Conservation (phyloP, 2,888 invertebrate genomes). For the Eupithecia exiguata region DNA sequence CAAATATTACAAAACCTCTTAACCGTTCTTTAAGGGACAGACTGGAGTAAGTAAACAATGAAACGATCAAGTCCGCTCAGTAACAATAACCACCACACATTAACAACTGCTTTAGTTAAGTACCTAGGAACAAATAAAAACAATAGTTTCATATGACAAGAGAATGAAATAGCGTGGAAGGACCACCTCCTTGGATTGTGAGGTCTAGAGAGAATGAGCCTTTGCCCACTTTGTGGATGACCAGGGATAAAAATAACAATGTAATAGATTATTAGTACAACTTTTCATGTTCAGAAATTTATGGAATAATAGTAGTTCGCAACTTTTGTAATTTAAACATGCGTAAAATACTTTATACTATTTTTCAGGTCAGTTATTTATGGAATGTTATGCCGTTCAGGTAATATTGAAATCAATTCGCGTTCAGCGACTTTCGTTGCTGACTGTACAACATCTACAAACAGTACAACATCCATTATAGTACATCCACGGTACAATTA, state of each 20-base stretch:
- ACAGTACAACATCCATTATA: background rate
- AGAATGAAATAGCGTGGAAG: background rate
- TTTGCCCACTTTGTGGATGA: too few relatives aligned
- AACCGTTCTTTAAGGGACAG: background rate
- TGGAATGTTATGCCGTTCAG: background rate
- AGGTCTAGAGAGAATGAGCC: background rate
- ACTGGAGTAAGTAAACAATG: background rate
- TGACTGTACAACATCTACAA: background rate
- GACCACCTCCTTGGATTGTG: too few relatives aligned
- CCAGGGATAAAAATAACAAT: too few relatives aligned
- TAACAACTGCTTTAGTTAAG: too few relatives aligned
- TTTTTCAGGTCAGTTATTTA: background rate
- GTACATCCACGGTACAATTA: slow-evolving; percentile 19
- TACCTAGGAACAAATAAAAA: background rate
- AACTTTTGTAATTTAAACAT: background rate
- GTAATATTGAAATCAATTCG: background rate
- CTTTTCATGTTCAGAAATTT: background rate
- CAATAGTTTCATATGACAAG: background rate
- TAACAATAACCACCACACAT: too few relatives aligned
- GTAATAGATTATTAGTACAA: background rate
- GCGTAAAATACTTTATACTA: background rate
- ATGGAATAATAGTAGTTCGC: background rate
- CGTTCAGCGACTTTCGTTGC: background rate
- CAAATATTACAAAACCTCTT: background rate
- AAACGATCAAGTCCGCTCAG: background rate